Base-by-base conservation (phyloP, 2,113 vertebrate genomes). In the Grammomys surdaster region DNA sequence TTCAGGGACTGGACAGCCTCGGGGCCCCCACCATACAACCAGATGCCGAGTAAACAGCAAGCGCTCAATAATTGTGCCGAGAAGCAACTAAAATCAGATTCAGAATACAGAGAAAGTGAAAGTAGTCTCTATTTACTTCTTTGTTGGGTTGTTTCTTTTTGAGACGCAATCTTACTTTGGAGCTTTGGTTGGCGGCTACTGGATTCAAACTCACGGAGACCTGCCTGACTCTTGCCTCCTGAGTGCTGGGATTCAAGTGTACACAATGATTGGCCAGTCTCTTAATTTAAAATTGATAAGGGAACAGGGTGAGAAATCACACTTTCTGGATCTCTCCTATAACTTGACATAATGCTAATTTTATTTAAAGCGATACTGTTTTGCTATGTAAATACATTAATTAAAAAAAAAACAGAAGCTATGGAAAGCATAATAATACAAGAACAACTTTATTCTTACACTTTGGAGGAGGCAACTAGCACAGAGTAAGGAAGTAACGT, bases 11-110 rank as follows among this genome's bases (percentile, higher is more conserved):
- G 26, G 20, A 69, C 6, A 10, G 11, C 22, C 72, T 24, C 20
- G 7, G 65, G 58, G 4, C 69, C 12, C 12, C 63, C 4, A 56
- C 31, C 1, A 54, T 36, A 54, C 0, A 43, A 65, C 76, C 36
- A 16, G 58, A 46, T n/a, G 51, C 78, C n/a, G 48, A 14, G 76
- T 33, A 85, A 90, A 95, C 51, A 88, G 85, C 56, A 88, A 51
- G 70, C 70, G 63, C 94, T 90, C 63, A 80, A 12, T 54, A 43
- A 60, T 56, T 76, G 48, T 22, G n/a, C 48, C n/a, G 16, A 87
- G 84, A 26, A 10, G 80, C 40, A 85, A 90, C n/a, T 78, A 36
- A 93, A 88, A 92, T 72, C 9, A 63, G 76, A 88, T 75, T 78
- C 54, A 80, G 26, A 78, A 46, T 4, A 7, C 11, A 17, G 43